Percentiles rank a stretch among this genome's conserved stretches.
Evolutionary conservation across 1,140 invertebrate species (phyloP).

Genomic region (Sycobia sp.): DNA sequence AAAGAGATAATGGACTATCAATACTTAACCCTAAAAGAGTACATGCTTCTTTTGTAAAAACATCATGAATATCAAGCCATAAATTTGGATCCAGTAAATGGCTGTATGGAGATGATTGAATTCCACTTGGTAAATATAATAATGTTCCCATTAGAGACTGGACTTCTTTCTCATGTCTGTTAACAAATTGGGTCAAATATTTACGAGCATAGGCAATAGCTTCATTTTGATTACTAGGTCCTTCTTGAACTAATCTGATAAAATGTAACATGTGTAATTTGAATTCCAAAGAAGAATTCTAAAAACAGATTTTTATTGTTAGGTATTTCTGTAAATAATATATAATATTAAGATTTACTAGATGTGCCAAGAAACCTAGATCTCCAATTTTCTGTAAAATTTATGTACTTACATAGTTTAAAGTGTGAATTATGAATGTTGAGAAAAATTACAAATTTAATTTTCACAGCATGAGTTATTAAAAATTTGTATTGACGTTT

Average conservation of each 20-base stretch:
- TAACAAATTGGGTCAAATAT: slow-evolving; percentile 84
- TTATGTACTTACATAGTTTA: no score
- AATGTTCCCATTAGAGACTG: slow-evolving; percentile 89
- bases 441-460: no score
- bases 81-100: slow-evolving; percentile 77
- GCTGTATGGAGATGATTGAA: slow-evolving; percentile 81
- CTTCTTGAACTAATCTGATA: slow-evolving; percentile 74
- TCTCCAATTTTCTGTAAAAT: no score
- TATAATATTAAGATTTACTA: no score
- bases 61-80: slow-evolving; percentile 80
- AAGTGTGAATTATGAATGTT: no score
- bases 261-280: slow-evolving; percentile 81
- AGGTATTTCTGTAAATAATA: no score
- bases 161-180: slow-evolving; percentile 83
- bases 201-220: slow-evolving; percentile 87
- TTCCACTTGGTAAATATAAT: slow-evolving; percentile 79
- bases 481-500: no score
- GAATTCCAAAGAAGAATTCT: slow-evolving; percentile 84
- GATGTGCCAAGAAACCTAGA: no score
- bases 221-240: slow-evolving; percentile 69
- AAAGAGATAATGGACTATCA: slow-evolving; percentile 78
- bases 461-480: no score
- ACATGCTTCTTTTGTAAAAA: slow-evolving; percentile 93
- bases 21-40: slow-evolving; percentile 86
- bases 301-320: slow-evolving; percentile 10